These are phyloP conservation scores for Stomatorhinus walkeri DNA, from an alignment of 2,797 vertebrate genomes.

Conservation along the genomic window DNA sequence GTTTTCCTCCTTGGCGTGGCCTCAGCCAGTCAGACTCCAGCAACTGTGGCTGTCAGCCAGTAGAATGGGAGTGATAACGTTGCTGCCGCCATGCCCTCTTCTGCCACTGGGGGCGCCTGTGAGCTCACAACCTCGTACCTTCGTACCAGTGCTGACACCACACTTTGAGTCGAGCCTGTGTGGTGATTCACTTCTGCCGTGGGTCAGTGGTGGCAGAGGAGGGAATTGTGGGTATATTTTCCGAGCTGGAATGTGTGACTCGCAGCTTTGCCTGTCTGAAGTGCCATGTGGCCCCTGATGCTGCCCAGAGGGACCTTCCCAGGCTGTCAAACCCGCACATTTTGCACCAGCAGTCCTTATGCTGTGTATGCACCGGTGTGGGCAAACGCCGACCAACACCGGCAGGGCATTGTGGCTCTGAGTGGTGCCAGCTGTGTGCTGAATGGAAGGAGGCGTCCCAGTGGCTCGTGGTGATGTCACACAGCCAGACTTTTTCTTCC, in stretches of 20 bases:
- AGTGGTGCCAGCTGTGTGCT: background rate
- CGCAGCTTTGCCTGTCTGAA: background rate
- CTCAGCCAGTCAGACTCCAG: background rate
- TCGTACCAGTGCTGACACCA: background rate
- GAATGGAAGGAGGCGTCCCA: background rate
- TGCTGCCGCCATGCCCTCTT: background rate
- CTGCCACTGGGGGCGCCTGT: background rate
- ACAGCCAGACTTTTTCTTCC: background rate
- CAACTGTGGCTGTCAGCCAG: background rate
- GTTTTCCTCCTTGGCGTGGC: conserved; percentile 5
- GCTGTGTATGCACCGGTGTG: background rate
- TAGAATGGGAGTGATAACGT: background rate
- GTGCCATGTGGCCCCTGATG: background rate
- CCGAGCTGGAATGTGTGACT: background rate
- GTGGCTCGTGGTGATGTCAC: background rate
- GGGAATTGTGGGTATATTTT: background rate
- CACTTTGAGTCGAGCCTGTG: background rate
- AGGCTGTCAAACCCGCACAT: background rate
- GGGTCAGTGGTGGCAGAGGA: background rate
- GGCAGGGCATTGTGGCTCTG: background rate
- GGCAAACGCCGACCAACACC: background rate
- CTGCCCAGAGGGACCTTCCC: background rate
- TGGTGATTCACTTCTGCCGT: background rate
- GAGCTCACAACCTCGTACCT: background rate
- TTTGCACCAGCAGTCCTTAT: background rate